Evolutionary conservation across 2,113 vertebrate genomes (phyloP), one percentile per base, ranked within the genome.

Genomic region (Lophura nycthemera): DNA sequence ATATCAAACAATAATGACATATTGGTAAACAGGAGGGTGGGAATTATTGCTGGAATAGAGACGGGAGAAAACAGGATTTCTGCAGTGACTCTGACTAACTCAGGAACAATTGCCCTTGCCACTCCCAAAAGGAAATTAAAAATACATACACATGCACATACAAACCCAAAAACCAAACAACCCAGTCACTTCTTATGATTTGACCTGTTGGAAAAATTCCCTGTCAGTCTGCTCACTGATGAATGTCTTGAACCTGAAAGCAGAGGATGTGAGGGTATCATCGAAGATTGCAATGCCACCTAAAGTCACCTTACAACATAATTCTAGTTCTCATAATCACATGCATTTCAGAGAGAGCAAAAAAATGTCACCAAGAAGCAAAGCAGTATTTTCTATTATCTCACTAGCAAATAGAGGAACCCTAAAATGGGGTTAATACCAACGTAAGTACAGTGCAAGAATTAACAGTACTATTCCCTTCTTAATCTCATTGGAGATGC

Each of bases 251-350:
- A 77, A 21, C 29, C 59, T 19, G 17, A 42, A 11, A 29, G 8
- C 11, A 45, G n/a, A 16, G 86, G 5, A 30, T 13, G 25, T 1
- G 8, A 83, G 8, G 15, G 10, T 22, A 34, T 19, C 22, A 36
- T 42, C 30, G 72, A n/a, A 64, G 30, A 36, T 38, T 32, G 7
- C 14, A 67, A 29, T 34, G 16, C 0, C n/a, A 22, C 30, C 43
- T 57, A 40, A 5, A 56, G 7, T 6, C 43, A 42, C 10, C 4
- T 76, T 29, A 22, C 30, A 50, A 6, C 9, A 18, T 32, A 32
- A 3, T 5, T 77, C 48, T 52, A 22, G 5, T 38, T 61, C n/a
- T 77, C 32, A 57, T 18, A 42, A 27, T 6, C 0, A 0, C 1
- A 3, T 29, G 36, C 43, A 8, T 77, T 83, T 93, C 65, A 32